These are phyloP conservation scores for Zele albiditarsus DNA, from an alignment of 2,888 invertebrate genomes.

Conservation along the genomic window DNA sequence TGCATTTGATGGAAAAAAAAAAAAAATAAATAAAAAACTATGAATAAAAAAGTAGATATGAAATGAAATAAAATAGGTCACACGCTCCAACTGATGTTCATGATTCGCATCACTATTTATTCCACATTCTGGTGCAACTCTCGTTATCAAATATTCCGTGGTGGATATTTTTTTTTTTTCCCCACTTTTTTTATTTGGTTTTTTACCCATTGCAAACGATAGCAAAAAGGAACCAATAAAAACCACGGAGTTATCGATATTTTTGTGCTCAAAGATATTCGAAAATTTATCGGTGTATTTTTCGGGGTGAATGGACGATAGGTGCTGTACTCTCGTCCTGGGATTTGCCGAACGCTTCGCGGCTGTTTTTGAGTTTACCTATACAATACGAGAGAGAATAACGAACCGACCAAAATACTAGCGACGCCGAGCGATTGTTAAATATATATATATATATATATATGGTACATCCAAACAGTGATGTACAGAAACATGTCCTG, in stretches of 20 bases:
- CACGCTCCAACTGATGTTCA: slow-evolving; percentile 22
- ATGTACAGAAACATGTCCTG: too few relatives aligned
- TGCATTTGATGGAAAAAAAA: not conserved
- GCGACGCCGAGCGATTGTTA: not conserved
- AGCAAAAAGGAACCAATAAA: slow-evolving; percentile 16
- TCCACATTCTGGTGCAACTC: not conserved
- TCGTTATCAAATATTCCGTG: slow-evolving; percentile 11
- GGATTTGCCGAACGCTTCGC: slow-evolving; percentile 21
- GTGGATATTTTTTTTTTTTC: not conserved
- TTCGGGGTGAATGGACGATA: slow-evolving; percentile 8
- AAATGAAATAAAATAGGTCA: slow-evolving; percentile 31
- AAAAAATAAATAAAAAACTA: not conserved
- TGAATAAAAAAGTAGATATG: slow-evolving; percentile 14
- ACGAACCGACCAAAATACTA: not conserved
- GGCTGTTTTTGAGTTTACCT: slow-evolving; percentile 22
- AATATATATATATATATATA: not conserved
- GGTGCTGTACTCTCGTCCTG: not conserved
- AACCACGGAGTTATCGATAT: slow-evolving; percentile 1
- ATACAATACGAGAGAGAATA: not conserved
- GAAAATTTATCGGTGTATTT: slow-evolving; percentile 16
- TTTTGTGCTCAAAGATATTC: slow-evolving; percentile 23
- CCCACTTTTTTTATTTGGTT: slow-evolving; percentile 5
- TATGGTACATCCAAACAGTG: too few relatives aligned
- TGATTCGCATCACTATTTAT: slow-evolving; percentile 27
- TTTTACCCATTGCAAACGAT: not conserved